Evolutionary conservation across 1,140 invertebrate genomes (phyloP), one percentile per base, ranked within the genome.

Genomic region (Nephila pilipes): DNA sequence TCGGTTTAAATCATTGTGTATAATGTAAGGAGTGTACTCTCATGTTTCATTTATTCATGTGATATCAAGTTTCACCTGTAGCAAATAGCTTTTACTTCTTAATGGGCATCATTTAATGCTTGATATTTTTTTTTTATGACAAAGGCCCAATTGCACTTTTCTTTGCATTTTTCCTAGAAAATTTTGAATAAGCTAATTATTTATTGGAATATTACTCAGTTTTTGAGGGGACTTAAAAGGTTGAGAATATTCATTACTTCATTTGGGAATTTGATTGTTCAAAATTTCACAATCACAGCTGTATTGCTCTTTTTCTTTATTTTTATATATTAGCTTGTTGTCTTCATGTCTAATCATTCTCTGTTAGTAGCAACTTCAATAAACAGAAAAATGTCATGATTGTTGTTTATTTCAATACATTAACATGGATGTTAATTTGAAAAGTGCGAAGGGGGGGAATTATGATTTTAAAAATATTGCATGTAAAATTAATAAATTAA

Each of bases 261-360:
- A 32, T 58, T 57, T 75, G 55, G 58, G 75, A 65, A 57, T 63
- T 87, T 29, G 81, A 93, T 81, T 94, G 87, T 90, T 85, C 36
- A 93, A 79, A 90, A 89, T 91, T 93, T 93, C 93, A 69, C 58
- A 55, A 92, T 18, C 20, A 90, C 79, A 94, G 85, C 87, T 93
- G 93, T 92, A 94, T 93, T 92, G 94, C 89, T 92, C 94, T 94
- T 93, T 93, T 87, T 93, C 88, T 89, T 69, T 92, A 89, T 85
- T 94, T 94, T 87, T 94, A 93, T 94, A 94, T 94, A 93, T 85
- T 92, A 93, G 93, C 93, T 94, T 94, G 94, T 94, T 94, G 94
- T 94, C 94, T 94, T 94, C 94, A 94, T 94, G 94, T 94, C 94
- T 94, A 94, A 94, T 94, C 94, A 94, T 94, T 94, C 65, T 90